Evolutionary conservation across 2,797 vertebrate species (phyloP), one percentile per base, ranked within the genome.

Genomic region (Enteromius thamalakanensis): DNA sequence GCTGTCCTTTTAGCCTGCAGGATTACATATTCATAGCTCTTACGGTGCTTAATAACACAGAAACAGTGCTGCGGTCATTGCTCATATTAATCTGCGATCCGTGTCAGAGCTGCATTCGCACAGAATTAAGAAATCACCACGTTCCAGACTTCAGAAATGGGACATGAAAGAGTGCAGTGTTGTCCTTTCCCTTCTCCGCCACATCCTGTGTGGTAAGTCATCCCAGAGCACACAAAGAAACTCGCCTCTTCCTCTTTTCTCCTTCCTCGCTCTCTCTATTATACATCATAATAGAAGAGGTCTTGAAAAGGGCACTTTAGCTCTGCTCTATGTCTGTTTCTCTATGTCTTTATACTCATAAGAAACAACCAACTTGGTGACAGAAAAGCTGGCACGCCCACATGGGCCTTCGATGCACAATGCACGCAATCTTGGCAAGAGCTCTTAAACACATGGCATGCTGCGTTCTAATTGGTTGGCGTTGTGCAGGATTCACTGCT

Each of bases 171-270:
- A 89, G 86, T 75, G 67, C 86, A 87, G 85, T 85, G 89, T 86
- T 90, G 90, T 94, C 90, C 37, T 92, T 90, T 88, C 80, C 84
- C 80, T 81, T 89, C 83, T 83, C 84, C 90, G 90, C 94, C 94
- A 94, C 94, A 94, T 94, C 93, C 93, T 93, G 90, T 94, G 92
- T 88, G 93, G 93, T 91, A 67, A 86, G 89, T 90, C 90, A 90
- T 84, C 91, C 86, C 89, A 86, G 91, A 86, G 82, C 86, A 80
- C 80, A 81, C 84, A 84, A 84, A 87, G 75, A 72, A 70, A 62
- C 55, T 76, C 74, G 70, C 84, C 84, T 81, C 79, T 68, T 84
- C 55, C 77, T 62, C 72, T 45, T 60, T 32, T 37, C 65, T 70
- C 78, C 81, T 21, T 37, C 76, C 62, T 86, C 29, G 67, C 72